Evolutionary conservation across 37 sponge, comb jelly and placozoan genomes (phyloP), one percentile per base, ranked within the genome.

Genomic region (Amphimedon queenslandica): DNA sequence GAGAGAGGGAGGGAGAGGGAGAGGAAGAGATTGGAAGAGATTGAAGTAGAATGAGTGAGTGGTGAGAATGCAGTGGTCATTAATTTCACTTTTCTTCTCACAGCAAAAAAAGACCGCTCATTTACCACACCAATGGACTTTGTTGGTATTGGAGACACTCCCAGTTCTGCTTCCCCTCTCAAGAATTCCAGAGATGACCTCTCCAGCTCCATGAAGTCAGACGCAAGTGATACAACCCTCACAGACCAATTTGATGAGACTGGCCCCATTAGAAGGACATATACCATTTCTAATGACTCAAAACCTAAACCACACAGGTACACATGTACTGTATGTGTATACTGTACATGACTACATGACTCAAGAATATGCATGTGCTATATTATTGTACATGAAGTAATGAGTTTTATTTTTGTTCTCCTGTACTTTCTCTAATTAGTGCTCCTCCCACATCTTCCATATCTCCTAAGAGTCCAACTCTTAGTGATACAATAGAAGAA

Each of bases 11-110:
- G 34, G 57, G 58, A 39, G 55, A 66, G 36, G 67, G n/a, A n/a
- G n/a, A n/a, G n/a, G n/a, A n/a, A n/a, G n/a, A n/a, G n/a, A n/a
- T n/a, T n/a, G n/a, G n/a, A 51, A 37, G 40, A 36, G 77, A 29
- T 58, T 35, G 8, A 40, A 35, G 10, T 11, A 66, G n/a, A 41
- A 20, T 28, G 42, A 78, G 63, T 78, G 79, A 63, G 27, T 32
- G n/a, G 64, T 70, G 72, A 29, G n/a, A n/a, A n/a, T n/a, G n/a
- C n/a, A n/a, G n/a, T n/a, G n/a, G n/a, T n/a, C n/a, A n/a, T n/a
- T n/a, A n/a, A n/a, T n/a, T n/a, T n/a, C n/a, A n/a, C n/a, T n/a
- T n/a, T n/a, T n/a, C n/a, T n/a, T n/a, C n/a, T n/a, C n/a, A n/a
- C n/a, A n/a, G n/a, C n/a, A n/a, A n/a, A n/a, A n/a, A n/a, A n/a